Conservation (phyloP, 2,113 vertebrate species). For the Limanda limanda region DNA sequence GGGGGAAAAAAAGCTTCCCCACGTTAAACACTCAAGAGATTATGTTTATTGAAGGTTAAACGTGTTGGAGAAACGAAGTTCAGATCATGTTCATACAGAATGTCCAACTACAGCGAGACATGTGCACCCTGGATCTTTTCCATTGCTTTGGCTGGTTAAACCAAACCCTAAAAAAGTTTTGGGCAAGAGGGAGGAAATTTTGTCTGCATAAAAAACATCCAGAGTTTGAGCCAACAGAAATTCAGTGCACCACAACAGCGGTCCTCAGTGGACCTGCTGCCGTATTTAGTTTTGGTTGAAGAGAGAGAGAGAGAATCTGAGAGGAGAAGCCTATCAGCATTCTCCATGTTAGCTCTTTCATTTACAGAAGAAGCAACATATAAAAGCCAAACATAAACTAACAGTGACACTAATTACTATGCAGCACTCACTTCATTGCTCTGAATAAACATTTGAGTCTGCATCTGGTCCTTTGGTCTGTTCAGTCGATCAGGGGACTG, state of each 20-base stretch:
- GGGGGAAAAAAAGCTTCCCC: background rate
- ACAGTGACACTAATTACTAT: background rate
- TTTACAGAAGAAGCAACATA: background rate
- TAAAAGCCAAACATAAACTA: background rate
- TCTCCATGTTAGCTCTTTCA: constrained; percentile 11
- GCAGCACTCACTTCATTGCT: background rate
- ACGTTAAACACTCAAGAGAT: constrained; percentile 2
- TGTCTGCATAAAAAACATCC: constrained; percentile 18
- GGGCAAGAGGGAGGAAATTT: constrained; percentile 42
- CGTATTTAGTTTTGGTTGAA: constrained; percentile 24
- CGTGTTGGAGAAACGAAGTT: background rate
- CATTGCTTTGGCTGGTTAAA: constrained; percentile 21
- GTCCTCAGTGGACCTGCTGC: constrained; percentile 6
- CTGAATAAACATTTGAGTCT: background rate
- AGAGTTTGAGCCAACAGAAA: constrained; percentile 40
- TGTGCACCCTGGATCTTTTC: constrained; percentile 13
- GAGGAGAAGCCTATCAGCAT: background rate
- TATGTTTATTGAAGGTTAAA: background rate
- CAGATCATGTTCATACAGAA: background rate
- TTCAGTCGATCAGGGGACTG: background rate
- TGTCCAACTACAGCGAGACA: background rate
- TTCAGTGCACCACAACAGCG: constrained; percentile 5
- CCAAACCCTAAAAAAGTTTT: constrained; percentile 27
- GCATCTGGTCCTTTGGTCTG: background rate
- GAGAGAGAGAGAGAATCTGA: constrained; percentile 1